Conservation (phyloP, 2,888 invertebrate species). For the Drosophila fulvimacula region DNA sequence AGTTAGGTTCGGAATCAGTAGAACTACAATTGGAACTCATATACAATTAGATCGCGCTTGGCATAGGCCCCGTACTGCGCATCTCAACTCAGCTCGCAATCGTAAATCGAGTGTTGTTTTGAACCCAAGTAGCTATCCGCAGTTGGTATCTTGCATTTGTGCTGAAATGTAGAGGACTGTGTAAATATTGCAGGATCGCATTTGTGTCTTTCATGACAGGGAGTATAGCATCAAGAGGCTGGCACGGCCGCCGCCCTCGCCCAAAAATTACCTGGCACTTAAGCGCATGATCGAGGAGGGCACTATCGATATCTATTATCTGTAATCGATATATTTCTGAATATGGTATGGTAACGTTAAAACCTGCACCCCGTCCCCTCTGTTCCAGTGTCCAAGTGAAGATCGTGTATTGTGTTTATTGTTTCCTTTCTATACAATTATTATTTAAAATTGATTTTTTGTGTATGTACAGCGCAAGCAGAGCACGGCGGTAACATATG, state of each 20-base stretch:
- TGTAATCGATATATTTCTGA: constrained; percentile 54
- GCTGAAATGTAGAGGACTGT: constrained; percentile 31
- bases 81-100: not conserved
- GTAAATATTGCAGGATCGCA: constrained; percentile 80
- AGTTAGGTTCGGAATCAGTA: constrained; percentile 5
- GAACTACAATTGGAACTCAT: constrained; percentile 18
- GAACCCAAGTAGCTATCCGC: constrained; percentile 29
- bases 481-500: constrained; percentile 44
- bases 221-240: constrained; percentile 81
- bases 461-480: constrained; percentile 20
- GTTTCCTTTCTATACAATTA: constrained; percentile 26
- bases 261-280: constrained; percentile 80
- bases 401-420: constrained; percentile 38
- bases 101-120: constrained; percentile 9
- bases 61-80: constrained; percentile 31
- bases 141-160: not conserved
- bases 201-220: constrained; percentile 79
- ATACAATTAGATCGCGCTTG: constrained; percentile 30
- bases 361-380: constrained; percentile 35
- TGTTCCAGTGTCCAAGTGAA: constrained; percentile 29
- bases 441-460: constrained; percentile 26
- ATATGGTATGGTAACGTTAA: constrained; percentile 16
- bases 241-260: constrained; percentile 82
- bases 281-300: constrained; percentile 83
- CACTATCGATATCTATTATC: constrained; percentile 79